These are phyloP conservation scores for Aleiodes leptofemur DNA, from an alignment of 2,888 invertebrate species.

Conservation along the genomic window DNA sequence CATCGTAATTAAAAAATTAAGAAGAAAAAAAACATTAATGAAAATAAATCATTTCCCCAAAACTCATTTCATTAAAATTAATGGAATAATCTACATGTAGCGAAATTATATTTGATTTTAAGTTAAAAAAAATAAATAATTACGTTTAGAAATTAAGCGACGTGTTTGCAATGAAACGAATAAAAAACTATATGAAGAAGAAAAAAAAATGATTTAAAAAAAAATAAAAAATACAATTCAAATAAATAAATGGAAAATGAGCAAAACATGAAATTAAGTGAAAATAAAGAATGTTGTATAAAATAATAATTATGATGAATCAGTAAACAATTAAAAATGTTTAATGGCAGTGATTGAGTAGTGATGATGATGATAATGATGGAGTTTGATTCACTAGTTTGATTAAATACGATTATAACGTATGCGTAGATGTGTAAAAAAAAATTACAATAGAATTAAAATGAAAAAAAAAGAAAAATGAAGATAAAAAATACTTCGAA, in stretches of 20 bases:
- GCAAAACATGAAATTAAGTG: slow-evolving; percentile 57
- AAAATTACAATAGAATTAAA: slow-evolving; percentile 14
- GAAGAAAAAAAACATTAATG: slow-evolving; percentile 8
- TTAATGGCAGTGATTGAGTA: slow-evolving; percentile 48
- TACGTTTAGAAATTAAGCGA: slow-evolving; percentile 48
- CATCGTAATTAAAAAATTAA: slow-evolving; percentile 21
- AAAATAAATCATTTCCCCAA: slow-evolving; percentile 29
- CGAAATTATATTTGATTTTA: slow-evolving; percentile 31
- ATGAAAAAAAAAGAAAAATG: slow-evolving; percentile 24
- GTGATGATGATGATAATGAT: slow-evolving; percentile 24
- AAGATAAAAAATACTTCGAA: slow-evolving; percentile 34
- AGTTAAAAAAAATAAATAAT: slow-evolving; percentile 38
- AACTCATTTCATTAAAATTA: slow-evolving; percentile 48
- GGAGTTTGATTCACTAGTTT: slow-evolving; percentile 23
- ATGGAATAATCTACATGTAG: slow-evolving; percentile 44
- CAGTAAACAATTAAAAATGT: slow-evolving; percentile 30
- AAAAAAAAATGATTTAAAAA: slow-evolving; percentile 32
- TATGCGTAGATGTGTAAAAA: slow-evolving; percentile 23
- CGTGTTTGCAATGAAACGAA: slow-evolving; percentile 53
- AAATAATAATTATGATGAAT: not conserved
- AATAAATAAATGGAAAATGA: slow-evolving; percentile 53
- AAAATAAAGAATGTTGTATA: slow-evolving; percentile 38
- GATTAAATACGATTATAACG: slow-evolving; percentile 18
- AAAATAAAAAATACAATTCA: slow-evolving; percentile 40
- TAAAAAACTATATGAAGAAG: slow-evolving; percentile 47